Percentiles rank a stretch among this genome's conserved stretches.
These are phyloP conservation scores for Unio pictorum DNA, from an alignment of 2,888 invertebrate genomes.

Conservation along the genomic window DNA sequence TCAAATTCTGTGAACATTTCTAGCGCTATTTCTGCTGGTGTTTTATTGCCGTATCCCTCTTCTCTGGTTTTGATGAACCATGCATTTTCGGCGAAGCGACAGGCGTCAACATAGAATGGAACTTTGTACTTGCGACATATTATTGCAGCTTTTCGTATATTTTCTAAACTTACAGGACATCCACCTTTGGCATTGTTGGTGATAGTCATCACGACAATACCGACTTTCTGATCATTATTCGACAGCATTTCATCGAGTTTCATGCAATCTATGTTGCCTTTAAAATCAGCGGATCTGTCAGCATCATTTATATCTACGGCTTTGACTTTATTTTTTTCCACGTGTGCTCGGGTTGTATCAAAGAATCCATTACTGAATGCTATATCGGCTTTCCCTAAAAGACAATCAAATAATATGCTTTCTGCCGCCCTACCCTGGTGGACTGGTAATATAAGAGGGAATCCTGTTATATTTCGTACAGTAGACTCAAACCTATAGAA, in stretches of 20 bases:
- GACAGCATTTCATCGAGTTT: conserved; percentile 7
- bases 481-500: too few species aligned
- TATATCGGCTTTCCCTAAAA: conserved; percentile 4
- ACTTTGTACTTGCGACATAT: conserved; percentile 9
- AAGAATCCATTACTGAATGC: conserved; percentile 18
- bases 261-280: conserved; percentile 11
- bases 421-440: conserved; percentile 25
- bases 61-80: conserved; percentile 21
- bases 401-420: conserved; percentile 1
- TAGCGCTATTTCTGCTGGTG: conserved; percentile 7
- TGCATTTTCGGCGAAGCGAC: conserved; percentile 20
- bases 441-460: conserved; percentile 11
- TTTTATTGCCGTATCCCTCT: conserved; percentile 3
- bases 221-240: neutral
- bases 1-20: conserved; percentile 24
- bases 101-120: conserved; percentile 13
- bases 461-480: conserved; percentile 2
- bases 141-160: conserved; percentile 6
- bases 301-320: conserved; percentile 2
- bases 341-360: conserved; percentile 18
- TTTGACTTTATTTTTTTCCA: conserved; percentile 1
- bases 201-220: conserved; percentile 9
- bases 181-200: conserved; percentile 18
- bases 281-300: neutral
- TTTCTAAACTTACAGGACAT: conserved; percentile 20